Conservation (phyloP, 2,797 vertebrate species). For the Liasis olivaceus region DNA sequence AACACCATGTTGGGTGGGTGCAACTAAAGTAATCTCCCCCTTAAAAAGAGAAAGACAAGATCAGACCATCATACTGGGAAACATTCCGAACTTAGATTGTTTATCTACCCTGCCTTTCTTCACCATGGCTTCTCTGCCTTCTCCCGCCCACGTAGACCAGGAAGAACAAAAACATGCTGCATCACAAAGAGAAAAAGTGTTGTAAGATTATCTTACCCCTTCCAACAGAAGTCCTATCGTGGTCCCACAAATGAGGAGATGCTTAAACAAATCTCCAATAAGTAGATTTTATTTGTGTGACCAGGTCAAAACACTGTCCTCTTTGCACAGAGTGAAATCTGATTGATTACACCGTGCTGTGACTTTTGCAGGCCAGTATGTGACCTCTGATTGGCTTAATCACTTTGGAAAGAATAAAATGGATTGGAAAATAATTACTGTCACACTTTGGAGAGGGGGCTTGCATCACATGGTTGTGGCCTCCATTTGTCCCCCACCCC, state of each 20-base stretch:
- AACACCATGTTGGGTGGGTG: not conserved
- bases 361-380: not conserved
- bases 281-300: not conserved
- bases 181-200: not conserved
- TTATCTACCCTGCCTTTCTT: not conserved
- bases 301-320: not conserved
- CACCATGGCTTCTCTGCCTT: not conserved
- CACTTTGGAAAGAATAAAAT: not conserved
- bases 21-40: not conserved
- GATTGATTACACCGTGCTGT: not conserved
- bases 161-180: not conserved
- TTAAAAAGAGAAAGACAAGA: not conserved
- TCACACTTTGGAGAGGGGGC: not conserved
- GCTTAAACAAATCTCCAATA: not conserved
- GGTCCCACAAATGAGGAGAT: not conserved
- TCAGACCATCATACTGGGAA: not conserved
- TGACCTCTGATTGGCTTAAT: not conserved
- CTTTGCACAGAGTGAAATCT: not conserved
- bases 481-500: not conserved
- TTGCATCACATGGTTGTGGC: not conserved
- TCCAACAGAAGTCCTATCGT: not conserved
- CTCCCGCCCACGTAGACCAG: not conserved
- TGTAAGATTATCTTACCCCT: not conserved
- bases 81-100: not conserved
- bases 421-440: not conserved